Conservation (phyloP, 2,113 vertebrate species). For the Solea senegalensis region DNA sequence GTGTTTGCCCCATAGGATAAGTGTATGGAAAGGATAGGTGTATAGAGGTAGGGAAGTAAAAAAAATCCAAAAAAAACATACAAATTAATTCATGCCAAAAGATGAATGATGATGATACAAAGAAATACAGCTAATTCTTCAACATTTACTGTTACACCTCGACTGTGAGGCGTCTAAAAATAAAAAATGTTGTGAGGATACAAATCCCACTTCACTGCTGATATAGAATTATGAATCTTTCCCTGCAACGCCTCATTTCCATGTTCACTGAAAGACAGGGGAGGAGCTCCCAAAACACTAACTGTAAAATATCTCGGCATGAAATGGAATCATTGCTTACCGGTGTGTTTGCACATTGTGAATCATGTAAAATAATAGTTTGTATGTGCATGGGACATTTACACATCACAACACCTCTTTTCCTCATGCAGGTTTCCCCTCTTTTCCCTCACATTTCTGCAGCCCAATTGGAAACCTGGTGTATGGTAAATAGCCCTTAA, state of each 20-base stretch:
- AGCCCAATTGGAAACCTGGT: constrained; percentile 59
- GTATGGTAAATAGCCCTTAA: constrained; percentile 76
- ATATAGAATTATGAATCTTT: constrained; percentile 51
- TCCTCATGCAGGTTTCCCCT: constrained; percentile 35
- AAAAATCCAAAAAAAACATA: background rate
- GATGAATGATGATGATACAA: too few species aligned
- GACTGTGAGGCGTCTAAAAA: background rate
- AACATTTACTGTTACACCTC: constrained; percentile 13
- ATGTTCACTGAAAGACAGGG: background rate
- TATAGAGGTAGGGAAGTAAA: background rate
- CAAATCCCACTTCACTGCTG: constrained; percentile 51
- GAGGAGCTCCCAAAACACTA: constrained; percentile 47
- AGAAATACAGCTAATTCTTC: constrained; percentile 16
- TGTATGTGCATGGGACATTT: constrained; percentile 12
- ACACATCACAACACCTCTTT: background rate
- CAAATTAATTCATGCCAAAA: background rate
- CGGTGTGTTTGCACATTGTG: constrained; percentile 14
- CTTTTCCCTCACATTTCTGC: constrained; percentile 20
- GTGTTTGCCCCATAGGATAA: too few species aligned
- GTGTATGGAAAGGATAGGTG: background rate
- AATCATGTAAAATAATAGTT: constrained; percentile 25
- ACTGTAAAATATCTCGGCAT: constrained; percentile 33
- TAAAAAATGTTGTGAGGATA: constrained; percentile 21
- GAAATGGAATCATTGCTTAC: constrained; percentile 59
- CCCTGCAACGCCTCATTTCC: constrained; percentile 24